Percentiles rank a stretch among this genome's conserved stretches.
phyloP scores from a whole-genome alignment of 1,140 invertebrate species.

The Drosophila triauraria region DNA sequence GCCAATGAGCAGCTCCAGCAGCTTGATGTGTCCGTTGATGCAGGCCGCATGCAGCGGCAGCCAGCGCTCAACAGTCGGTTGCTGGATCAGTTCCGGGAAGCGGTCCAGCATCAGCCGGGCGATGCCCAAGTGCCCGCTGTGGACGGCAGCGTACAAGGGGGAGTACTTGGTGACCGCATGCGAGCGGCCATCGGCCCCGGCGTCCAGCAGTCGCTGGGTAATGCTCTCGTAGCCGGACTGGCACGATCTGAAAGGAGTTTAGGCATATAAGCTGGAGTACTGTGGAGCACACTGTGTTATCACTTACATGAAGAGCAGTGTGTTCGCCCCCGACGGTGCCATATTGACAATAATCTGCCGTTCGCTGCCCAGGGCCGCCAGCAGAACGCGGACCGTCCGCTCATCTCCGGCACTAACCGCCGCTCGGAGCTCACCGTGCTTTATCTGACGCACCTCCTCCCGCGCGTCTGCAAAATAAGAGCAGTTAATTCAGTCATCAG shows the following conservation, averaged over 20 bases:
- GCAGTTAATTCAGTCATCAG: neutral
- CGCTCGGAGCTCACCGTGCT: slow-evolving; percentile 90
- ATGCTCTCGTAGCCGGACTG: slow-evolving; percentile 93
- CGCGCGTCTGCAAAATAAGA: slow-evolving; percentile 87
- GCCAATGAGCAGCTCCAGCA: slow-evolving; percentile 92
- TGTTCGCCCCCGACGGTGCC: slow-evolving; percentile 94
- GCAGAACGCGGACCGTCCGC: slow-evolving; percentile 87
- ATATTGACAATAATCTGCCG: slow-evolving; percentile 92
- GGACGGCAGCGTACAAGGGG: slow-evolving; percentile 96
- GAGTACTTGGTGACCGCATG: slow-evolving; percentile 96
- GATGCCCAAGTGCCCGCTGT: slow-evolving; percentile 93
- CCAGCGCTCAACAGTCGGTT: slow-evolving; percentile 94
- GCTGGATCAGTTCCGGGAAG: slow-evolving; percentile 89
- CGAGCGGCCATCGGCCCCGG: slow-evolving; percentile 93
- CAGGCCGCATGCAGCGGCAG: slow-evolving; percentile 96
- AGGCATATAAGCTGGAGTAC: neutral
- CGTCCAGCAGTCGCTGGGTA: slow-evolving; percentile 91
- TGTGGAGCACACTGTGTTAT: neutral
- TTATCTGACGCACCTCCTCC: slow-evolving; percentile 89
- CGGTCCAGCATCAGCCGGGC: slow-evolving; percentile 91
- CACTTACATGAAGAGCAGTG: slow-evolving; percentile 92
- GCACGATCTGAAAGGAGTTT: slow-evolving; percentile 87
- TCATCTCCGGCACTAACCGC: slow-evolving; percentile 90
- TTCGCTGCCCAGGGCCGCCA: slow-evolving; percentile 88
- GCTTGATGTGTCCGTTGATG: slow-evolving; percentile 92